Evolutionary conservation across 53 echinoderm and acorn worm genomes (phyloP).

Genomic region (Apostichopus leukothele): DNA sequence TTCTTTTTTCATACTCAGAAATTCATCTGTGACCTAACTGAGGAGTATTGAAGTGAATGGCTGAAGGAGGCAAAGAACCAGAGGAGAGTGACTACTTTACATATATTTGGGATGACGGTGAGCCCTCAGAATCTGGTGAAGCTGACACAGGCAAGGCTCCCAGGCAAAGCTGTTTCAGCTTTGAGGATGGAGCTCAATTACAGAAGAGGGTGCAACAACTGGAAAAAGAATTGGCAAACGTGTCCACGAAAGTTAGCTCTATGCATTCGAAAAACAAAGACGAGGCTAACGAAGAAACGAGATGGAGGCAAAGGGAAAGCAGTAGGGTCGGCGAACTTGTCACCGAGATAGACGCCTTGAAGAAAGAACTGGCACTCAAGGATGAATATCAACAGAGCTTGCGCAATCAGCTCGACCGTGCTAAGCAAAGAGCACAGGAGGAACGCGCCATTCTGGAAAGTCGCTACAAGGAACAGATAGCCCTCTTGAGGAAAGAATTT

Average conservation of each 20-base stretch:
- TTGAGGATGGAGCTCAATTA: neutral
- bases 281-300: conserved; percentile 20
- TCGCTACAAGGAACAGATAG: neutral
- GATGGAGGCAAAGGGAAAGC: neutral
- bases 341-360: conserved; percentile 16
- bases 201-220: neutral
- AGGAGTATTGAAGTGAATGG: neutral
- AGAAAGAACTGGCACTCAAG: conserved; percentile 8
- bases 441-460: neutral
- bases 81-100: conserved; percentile 9
- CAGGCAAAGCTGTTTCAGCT: neutral
- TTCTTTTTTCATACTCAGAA: no score
- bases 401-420: neutral
- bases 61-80: conserved; percentile 8
- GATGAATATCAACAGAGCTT: neutral
- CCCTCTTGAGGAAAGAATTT: neutral
- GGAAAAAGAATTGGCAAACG: conserved; percentile 23
- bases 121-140: neutral
- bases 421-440: neutral
- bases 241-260: neutral
- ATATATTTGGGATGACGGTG: neutral
- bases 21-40: no score
- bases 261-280: neutral
- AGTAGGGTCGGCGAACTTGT: neutral
- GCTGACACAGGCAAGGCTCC: neutral